Base-by-base conservation (phyloP, 1,140 invertebrate species). In the Drosophila pseudoananassae region DNA sequence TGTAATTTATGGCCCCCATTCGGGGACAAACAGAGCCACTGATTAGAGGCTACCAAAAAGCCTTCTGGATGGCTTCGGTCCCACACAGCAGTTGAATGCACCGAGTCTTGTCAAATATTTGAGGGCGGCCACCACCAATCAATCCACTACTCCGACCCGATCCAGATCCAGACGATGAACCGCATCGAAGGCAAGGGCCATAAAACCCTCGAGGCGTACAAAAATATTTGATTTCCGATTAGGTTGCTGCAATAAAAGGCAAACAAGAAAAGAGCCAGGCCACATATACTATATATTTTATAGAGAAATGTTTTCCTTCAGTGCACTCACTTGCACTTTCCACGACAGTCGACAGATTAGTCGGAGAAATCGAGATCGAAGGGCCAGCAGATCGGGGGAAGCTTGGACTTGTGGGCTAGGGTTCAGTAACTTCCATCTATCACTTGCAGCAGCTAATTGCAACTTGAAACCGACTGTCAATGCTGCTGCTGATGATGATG, bases 151-250 rank as follows among this genome's bases (percentile, higher is more conserved):
- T 49, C 47, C 33, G 20, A 54, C 12, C 38, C 40, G 45, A 50
- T 55, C 47, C 14, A 51, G 20, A 79, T 46, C 15, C 43, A 46
- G 56, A 61, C 77, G 76, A 81, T 81, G 77, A 84, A 81, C 79
- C 49, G 54, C 57, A 65, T 45, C 61, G 59, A 46, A 57, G 45
- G 60, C 33, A 40, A 27, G n/a, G 43, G 66, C 60, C 66, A 76
- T 83, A 83, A 84, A 83, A 79, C 57, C 70, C 45, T 38, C 49
- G 73, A 66, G 57, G 66, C 78, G 38, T 78, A 70, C 29, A 87
- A 68, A 87, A 82, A 87, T 85, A 87, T 87, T 87, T 87, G 83
- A 88, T 82, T 76, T 75, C 55, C 82, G 82, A 87, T 87, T 88
- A 76, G 78, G 33, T 23, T 43, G 57, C 47, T 40, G 66, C 77